Base-by-base conservation (phyloP, 2,888 invertebrate genomes). In the Podotricha telesiphe region DNA sequence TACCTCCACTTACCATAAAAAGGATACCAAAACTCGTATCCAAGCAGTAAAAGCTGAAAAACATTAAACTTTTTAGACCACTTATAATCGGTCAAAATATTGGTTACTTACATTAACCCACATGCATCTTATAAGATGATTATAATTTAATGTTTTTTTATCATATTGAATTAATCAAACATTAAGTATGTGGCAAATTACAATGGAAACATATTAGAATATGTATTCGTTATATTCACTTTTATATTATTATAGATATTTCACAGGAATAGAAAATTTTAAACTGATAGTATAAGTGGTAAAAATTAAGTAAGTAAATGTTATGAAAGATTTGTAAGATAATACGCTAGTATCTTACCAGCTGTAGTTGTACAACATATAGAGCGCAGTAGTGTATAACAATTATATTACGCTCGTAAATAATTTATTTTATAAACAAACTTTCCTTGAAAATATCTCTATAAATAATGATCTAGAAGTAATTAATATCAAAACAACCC, bases 1-100 rank as follows among this genome's bases (percentile, higher is more conserved):
- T 91, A 92, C 92, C 86, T 87, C 86, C 91, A 93, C 92, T 93
- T 93, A 93, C 93, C 93, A 92, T 91, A 81, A 83, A 82, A 83
- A 82, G 84, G 86, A 85, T 87, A 90, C 82, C 88, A 89, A 89
- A 82, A 88, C 90, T 88, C 87, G 89, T 90, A 89, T 90, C 92
- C 86, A 84, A 91, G 88, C 82, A 84, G 92, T 84, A 83, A 83
- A 87, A 85, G 88, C 93, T 93, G 93, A 93, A 93, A 93, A 93
- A 91, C 88, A 93, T 88, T 72, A 91, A 90, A 89, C 76, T 81
- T 78, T 87, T 89, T 89, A 87, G 87, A 88, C 89, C 86, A 76
- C 68, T 69, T 68, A 71, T 75, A 73, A 67, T 74, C 75, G 77
- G 78, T 78, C 76, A 78, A 69, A 53, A 67, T 56, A 56, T 62